Percentiles rank a stretch among this genome's conserved stretches.
phyloP scores from a whole-genome alignment of 2,797 vertebrate species.

The Phoxinus dragarum region DNA sequence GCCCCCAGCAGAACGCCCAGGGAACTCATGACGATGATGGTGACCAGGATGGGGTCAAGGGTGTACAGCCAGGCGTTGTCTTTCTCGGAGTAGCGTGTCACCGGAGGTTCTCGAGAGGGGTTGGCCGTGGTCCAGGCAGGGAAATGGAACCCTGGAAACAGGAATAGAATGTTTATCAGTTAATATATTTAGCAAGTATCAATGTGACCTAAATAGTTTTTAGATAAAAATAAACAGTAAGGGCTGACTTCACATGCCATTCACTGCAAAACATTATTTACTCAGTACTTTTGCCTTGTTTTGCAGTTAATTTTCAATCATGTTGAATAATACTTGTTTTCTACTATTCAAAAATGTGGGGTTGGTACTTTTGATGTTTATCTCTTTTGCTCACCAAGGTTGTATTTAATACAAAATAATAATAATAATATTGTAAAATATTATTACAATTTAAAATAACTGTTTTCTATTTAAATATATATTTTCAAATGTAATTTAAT shows the following conservation, averaged over 20 bases:
- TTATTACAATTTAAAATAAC: neutral
- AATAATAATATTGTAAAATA: neutral
- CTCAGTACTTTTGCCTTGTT: neutral
- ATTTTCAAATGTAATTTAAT: neutral
- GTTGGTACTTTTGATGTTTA: neutral
- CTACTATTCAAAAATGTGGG: neutral
- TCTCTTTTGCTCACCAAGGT: neutral
- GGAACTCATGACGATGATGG: conserved; percentile 98
- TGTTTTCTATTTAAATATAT: neutral
- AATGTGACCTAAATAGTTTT: neutral
- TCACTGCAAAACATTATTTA: neutral
- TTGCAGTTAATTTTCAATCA: no score
- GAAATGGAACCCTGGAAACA: conserved; percentile 79
- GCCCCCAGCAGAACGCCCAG: conserved; percentile 92
- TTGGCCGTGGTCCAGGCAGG: conserved; percentile 83
- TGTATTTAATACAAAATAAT: neutral
- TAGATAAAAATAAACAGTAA: neutral
- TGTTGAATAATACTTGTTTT: neutral
- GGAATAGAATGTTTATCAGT: conserved; percentile 3
- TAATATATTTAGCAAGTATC: neutral
- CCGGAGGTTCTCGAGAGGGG: conserved; percentile 84
- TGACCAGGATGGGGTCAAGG: conserved; percentile 95
- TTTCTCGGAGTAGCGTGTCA: conserved; percentile 85
- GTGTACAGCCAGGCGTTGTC: conserved; percentile 95
- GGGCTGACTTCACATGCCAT: neutral